A percentile compares a stretch with the other conserved stretches of the same genome.
phyloP scores from a whole-genome alignment of 2,113 vertebrate genomes.

The Pygathrix nemaeus region DNA sequence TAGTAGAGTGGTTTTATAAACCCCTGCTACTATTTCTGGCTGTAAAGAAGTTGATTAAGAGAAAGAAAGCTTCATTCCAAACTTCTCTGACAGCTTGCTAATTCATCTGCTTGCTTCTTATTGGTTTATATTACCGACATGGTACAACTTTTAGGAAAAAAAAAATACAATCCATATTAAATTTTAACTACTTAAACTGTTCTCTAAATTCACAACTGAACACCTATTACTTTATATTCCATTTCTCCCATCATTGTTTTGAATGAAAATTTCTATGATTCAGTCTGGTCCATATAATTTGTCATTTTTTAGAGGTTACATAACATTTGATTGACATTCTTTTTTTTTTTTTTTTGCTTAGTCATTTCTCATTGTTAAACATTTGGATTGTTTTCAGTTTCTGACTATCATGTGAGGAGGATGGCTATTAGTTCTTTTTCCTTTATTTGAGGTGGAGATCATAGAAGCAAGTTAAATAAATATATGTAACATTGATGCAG shows the following conservation, averaged over 20 bases:
- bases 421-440: not conserved
- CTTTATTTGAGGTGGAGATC: not conserved
- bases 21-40: not conserved
- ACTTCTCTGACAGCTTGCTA: not conserved
- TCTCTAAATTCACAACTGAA: not conserved
- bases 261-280: not conserved
- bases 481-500: not conserved
- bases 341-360: not conserved
- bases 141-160: not conserved
- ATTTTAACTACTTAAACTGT: not conserved
- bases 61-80: not conserved
- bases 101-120: not conserved
- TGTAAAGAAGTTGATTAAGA: not conserved
- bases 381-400: not conserved
- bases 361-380: not conserved
- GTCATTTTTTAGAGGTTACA: not conserved
- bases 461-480: not conserved
- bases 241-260: not conserved
- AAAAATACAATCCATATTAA: not conserved
- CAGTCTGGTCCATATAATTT: not conserved
- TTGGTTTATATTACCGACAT: not conserved
- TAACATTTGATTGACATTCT: not conserved
- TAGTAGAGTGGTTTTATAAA: not conserved
- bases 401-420: not conserved
- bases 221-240: not conserved